Base-by-base conservation (phyloP, 2,888 invertebrate species). In the Cinara cedri region DNA sequence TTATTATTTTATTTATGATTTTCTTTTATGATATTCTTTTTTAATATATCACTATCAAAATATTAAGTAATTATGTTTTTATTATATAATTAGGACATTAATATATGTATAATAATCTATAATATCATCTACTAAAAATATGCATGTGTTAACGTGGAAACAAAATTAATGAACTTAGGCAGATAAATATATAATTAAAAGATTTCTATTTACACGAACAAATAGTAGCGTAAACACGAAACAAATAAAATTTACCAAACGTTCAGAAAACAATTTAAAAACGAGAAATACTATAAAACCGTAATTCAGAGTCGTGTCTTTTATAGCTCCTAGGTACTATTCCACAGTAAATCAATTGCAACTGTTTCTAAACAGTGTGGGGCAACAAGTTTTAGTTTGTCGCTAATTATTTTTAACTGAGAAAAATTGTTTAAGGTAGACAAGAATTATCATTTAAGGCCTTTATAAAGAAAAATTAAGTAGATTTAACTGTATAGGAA, bases 361-460 rank as follows among this genome's bases (percentile, higher is more conserved):
- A 14, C 19, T n/a, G 60, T 72, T 49, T 34, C 21, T n/a, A 21
- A 13, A 24, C n/a, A 14, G 19, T 13, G 44, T 49, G n/a, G 44
- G 26, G 24, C 42, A 65, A 75, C 74, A 65, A 65, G 65, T 63
- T 42, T 63, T 6, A n/a, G 34, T 75, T 44, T 42, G n/a, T 51
- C 42, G 34, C n/a, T 42, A n/a, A 75, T 75, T 65, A 54, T 75
- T 75, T 42, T n/a, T 6, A 42, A 51, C 54, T n/a, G 24, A 57
- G 24, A 57, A 57, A 72, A 72, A 46, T n/a, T 46, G 46, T 16
- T n/a, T 21, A 10, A 10, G 11, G 9, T 19, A 24, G n/a, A 11
- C 49, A 60, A 19, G 57, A n/a, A 1, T 72, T 46, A 24, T 14
- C 42, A 44, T 54, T 55, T 44, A 44, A 57, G n/a, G 24, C 1